Conservation (phyloP, 2,113 vertebrate genomes). For the Corythornis cristatus region DNA sequence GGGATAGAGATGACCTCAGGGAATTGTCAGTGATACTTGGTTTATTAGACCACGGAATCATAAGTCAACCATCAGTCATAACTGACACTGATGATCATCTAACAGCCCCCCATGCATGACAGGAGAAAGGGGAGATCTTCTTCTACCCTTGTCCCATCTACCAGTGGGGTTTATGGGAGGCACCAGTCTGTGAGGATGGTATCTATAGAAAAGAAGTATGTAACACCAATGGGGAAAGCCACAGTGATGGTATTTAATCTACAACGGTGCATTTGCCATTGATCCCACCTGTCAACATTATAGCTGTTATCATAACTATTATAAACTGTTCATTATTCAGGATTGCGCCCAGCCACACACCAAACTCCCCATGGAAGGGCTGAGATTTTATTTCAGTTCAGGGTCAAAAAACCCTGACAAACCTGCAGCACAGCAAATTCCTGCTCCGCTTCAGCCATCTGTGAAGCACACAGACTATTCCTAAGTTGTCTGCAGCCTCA, state of each 20-base stretch:
- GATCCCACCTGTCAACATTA: neutral
- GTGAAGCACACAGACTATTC: neutral
- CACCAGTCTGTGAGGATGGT: neutral
- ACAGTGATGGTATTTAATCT: fast-evolving
- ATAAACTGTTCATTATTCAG: neutral
- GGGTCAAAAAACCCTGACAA: neutral
- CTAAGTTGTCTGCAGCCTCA: neutral
- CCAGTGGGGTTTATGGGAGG: neutral
- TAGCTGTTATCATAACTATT: neutral
- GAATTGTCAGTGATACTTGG: neutral
- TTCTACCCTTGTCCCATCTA: neutral
- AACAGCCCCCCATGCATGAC: neutral
- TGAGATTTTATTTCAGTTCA: neutral
- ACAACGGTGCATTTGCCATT: neutral
- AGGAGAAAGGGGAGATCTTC: neutral
- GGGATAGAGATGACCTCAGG: neutral
- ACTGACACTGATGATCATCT: neutral
- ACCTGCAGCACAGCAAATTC: neutral
- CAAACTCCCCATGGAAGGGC: neutral
- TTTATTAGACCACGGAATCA: neutral
- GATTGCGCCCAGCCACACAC: neutral
- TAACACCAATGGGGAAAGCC: neutral
- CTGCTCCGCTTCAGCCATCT: neutral
- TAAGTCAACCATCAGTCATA: neutral
- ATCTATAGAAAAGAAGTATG: neutral